Evolutionary conservation across 2,888 invertebrate species (phyloP).

Genomic region (Diarsia rubi): DNA sequence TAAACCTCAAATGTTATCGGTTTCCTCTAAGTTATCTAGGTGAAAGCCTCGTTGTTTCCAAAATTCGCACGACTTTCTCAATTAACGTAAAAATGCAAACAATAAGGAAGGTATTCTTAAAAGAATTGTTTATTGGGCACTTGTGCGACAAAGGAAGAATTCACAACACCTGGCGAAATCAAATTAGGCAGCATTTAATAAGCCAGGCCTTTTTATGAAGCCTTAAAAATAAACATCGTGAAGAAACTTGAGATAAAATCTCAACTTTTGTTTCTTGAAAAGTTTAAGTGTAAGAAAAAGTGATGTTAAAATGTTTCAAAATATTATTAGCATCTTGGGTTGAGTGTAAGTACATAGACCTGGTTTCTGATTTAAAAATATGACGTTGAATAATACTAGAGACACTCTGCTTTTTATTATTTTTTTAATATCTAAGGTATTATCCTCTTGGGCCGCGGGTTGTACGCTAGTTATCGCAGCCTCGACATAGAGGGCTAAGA

Average conservation of each 20-base stretch:
- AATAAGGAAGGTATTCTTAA: slow-evolving; percentile 28
- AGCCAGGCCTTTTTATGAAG: background rate
- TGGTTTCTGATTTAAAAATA: background rate
- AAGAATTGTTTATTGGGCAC: slow-evolving; percentile 38
- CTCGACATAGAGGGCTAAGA: too few species aligned
- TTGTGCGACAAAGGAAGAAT: slow-evolving; percentile 18
- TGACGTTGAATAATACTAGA: background rate
- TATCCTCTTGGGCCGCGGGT: too few species aligned
- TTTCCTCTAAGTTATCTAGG: slow-evolving; percentile 9
- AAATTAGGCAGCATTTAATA: slow-evolving; percentile 34
- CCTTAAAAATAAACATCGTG: slow-evolving; percentile 14
- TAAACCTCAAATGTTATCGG: slow-evolving; percentile 3
- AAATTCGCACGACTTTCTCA: slow-evolving; percentile 24
- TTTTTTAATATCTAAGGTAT: background rate
- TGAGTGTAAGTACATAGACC: background rate
- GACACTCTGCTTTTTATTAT: too few species aligned
- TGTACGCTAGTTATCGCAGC: too few species aligned
- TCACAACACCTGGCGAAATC: slow-evolving; percentile 37
- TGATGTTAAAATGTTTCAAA: background rate
- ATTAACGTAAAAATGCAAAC: background rate
- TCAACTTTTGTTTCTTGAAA: background rate
- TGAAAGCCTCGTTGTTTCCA: slow-evolving; percentile 9
- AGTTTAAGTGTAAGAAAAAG: background rate
- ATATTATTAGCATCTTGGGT: background rate
- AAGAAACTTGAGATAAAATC: background rate